Percentiles rank a stretch among this genome's conserved stretches.
phyloP scores from a whole-genome alignment of 1,140 invertebrate genomes.

The Panagrolaimus sp. region DNA sequence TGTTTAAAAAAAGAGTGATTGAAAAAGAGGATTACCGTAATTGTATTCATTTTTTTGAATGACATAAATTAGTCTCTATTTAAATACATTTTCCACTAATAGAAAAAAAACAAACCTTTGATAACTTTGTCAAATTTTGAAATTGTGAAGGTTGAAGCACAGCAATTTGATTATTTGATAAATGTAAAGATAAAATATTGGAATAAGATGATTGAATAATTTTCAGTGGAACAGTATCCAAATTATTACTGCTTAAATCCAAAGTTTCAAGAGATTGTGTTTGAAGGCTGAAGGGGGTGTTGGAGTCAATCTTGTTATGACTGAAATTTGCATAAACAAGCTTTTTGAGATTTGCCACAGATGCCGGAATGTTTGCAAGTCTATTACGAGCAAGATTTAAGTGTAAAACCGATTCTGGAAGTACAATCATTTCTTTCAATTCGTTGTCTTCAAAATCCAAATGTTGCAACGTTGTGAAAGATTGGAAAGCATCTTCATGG shows the following conservation, averaged over 20 bases:
- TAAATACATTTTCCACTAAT: background rate
- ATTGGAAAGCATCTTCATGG: conserved; percentile 18
- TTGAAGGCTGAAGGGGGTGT: conserved; percentile 27
- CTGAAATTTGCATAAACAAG: conserved; percentile 42
- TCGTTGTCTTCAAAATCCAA: conserved; percentile 35
- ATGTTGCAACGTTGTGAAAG: conserved; percentile 23
- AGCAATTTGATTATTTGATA: conserved; percentile 37
- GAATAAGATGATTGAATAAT: conserved; percentile 30
- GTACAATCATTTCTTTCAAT: conserved; percentile 17
- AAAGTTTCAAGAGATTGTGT: conserved; percentile 31
- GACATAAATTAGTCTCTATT: background rate
- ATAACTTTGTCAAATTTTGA: conserved; percentile 41
- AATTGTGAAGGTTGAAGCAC: conserved; percentile 29
- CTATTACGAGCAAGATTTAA: conserved; percentile 44
- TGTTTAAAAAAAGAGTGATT: too few relatives aligned
- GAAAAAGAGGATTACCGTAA: too few relatives aligned
- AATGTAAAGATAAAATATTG: conserved; percentile 23
- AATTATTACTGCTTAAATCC: conserved; percentile 39
- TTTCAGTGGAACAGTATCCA: conserved; percentile 29
- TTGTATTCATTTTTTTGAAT: too few relatives aligned
- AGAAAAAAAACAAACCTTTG: conserved; percentile 38
- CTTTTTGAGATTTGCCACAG: conserved; percentile 30
- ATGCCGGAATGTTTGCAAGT: conserved; percentile 31
- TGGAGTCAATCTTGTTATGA: conserved; percentile 38
- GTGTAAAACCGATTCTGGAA: conserved; percentile 27